Evolutionary conservation across 2,797 vertebrate genomes (phyloP), one percentile per base, ranked within the genome.

Genomic region (Dallia pectoralis): DNA sequence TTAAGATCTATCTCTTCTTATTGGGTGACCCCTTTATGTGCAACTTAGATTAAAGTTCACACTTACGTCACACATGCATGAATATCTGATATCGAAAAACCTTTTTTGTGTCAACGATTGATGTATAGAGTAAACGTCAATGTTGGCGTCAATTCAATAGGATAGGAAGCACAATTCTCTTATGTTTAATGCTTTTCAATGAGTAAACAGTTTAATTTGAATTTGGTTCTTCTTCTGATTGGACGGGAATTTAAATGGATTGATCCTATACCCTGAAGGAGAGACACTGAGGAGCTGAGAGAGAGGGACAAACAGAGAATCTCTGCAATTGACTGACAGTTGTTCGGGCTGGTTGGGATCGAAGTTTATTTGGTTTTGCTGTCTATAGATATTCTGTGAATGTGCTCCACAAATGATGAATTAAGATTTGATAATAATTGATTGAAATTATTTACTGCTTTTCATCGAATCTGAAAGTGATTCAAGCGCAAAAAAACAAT

Each of bases 261-360:
- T 44, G 40, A 44, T 44, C 40, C 40, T 44, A 44, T n/a, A 11
- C 40, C 14, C 9, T 44, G 3, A 44, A 44, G 9, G 9, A 84
- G 64, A 74, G 72, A 81, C 32, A 27, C 76, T 79, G 36, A 69
- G 29, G 32, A 19, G 15, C n/a, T n/a, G 68, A 72, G 71, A 64
- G 68, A 69, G 65, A 71, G 62, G 77, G 48, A 72, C 74, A 85
- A 81, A 86, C 84, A 72, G 71, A 80, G 66, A 76, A 73, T 53
- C 69, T 70, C 74, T 36, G 69, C 36, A 67, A 72, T 61, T 51
- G 70, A 30, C 74, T 82, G 84, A 88, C 81, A 82, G 77, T 63
- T 85, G 74, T 78, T 78, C 76, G 75, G 75, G 65, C 68, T 75
- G 48, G 22, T 67, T 74, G 62, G 49, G 75, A 69, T 75, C 29